Percentiles rank a stretch among this genome's conserved stretches.
Conservation (phyloP, 2,113 vertebrate genomes). For the Pollachius pollachius region DNA sequence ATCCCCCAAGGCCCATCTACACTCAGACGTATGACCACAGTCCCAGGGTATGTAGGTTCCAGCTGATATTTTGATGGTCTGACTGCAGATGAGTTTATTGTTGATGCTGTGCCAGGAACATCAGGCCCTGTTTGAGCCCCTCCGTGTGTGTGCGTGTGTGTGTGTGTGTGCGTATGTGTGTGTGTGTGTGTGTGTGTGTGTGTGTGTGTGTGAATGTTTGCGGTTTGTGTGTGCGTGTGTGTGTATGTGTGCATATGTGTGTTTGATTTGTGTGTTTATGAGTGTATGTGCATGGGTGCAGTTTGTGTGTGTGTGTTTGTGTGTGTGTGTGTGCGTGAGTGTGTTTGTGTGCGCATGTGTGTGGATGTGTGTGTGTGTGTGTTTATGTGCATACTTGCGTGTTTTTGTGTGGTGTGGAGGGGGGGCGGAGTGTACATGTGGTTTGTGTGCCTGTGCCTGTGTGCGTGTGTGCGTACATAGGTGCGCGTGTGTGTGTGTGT, state of each 20-base stretch:
- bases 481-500: too few species aligned
- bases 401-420: constrained; percentile 22
- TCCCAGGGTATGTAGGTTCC: constrained; percentile 8
- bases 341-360: constrained; percentile 26
- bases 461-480: too few species aligned
- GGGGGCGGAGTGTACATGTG: background rate
- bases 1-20: constrained; percentile 6
- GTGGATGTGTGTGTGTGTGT: too few species aligned
- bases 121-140: constrained; percentile 48
- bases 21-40: constrained; percentile 35
- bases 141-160: background rate
- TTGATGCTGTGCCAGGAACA: constrained; percentile 17
- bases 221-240: too few species aligned
- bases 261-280: too few species aligned
- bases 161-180: constrained; percentile 9
- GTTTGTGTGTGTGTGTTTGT: too few species aligned
- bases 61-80: too few species aligned
- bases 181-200: background rate
- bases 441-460: too few species aligned
- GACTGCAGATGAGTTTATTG: too few species aligned
- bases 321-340: background rate
- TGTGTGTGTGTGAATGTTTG: too few species aligned
- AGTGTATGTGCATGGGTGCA: background rate
- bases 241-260: constrained; percentile 3
- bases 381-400: constrained; percentile 25